Base-by-base conservation (phyloP, 2,113 vertebrate species). In the Antennarius striatus region DNA sequence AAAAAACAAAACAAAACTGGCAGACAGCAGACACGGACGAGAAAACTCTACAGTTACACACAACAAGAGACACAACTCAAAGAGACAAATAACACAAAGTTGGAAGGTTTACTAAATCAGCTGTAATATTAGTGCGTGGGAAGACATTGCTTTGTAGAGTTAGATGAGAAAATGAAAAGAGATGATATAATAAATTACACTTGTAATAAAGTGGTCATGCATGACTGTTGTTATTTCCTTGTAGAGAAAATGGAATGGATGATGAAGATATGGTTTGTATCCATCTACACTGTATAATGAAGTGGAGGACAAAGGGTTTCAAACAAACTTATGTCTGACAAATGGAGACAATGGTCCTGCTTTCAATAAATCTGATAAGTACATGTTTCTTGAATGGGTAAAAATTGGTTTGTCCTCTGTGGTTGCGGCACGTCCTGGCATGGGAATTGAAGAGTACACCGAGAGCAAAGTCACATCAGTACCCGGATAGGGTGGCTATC, bases 41-140 rank as follows among this genome's bases (percentile, higher is more conserved):
- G 36, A 68, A 68, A 79, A 74, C 60, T 46, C 66, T 51, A 66
- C 68, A 63, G 73, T 48, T 47, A 59, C 22, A 87, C 82, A 68
- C 29, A 75, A 67, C 49, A 15, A 30, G 75, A 67, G 43, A 79
- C 36, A 58, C 14, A 63, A 46, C 17, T 32, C 42, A 83, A 83
- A 86, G 63, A 40, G 63, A 81, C 68, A 76, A 53, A 71, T 63
- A 73, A 82, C 54, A 39, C 56, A 51, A 68, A 67, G 58, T 79
- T 70, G 61, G 48, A 73, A 53, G 66, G 50, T 63, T 70, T 65
- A 48, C 61, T 56, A 82, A 75, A 80, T 40, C 68, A 71, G 68
- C 69, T 79, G 69, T 74, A 70, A 77, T 75, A 77, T 84, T 84
- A 79, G 77, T 79, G 73, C 76, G 65, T 71, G 50, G 55, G 46